Evolutionary conservation across 2,888 invertebrate species (phyloP).

Genomic region (Lapara coniferarum): DNA sequence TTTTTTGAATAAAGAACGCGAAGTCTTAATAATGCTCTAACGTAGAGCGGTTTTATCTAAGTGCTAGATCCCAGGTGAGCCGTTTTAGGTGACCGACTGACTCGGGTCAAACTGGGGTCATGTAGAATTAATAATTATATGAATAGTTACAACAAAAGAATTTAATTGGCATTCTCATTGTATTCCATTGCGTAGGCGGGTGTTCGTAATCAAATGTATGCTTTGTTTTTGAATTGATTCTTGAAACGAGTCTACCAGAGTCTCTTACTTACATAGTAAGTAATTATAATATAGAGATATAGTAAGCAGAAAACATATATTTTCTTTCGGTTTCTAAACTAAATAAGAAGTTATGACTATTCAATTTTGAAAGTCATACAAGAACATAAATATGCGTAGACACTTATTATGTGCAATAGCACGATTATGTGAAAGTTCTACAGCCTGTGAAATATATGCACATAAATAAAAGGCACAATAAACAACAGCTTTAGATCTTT

Average conservation of each 20-base stretch:
- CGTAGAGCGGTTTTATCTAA: neutral
- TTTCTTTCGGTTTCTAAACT: no score
- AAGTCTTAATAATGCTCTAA: neutral
- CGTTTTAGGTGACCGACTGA: slow-evolving; percentile 38
- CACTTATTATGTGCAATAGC: neutral
- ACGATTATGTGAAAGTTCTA: neutral
- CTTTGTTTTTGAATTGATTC: neutral
- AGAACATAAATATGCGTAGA: no score
- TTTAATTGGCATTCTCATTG: neutral
- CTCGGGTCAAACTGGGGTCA: slow-evolving; percentile 39
- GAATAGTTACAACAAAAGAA: neutral
- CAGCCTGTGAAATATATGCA: neutral
- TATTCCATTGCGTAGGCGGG: neutral
- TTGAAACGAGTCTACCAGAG: neutral
- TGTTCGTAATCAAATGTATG: neutral
- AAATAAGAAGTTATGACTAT: no score
- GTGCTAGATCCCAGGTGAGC: slow-evolving; percentile 31
- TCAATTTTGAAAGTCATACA: no score
- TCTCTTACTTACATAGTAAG: no score
- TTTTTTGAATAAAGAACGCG: neutral
- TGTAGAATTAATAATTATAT: neutral
- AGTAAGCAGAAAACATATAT: no score
- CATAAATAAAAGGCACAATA: neutral
- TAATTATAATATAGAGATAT: no score
- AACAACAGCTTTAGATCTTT: neutral